Evolutionary conservation across 2,888 invertebrate genomes (phyloP), one percentile per base, ranked within the genome.

Genomic region (Euplagia quadripunctaria): DNA sequence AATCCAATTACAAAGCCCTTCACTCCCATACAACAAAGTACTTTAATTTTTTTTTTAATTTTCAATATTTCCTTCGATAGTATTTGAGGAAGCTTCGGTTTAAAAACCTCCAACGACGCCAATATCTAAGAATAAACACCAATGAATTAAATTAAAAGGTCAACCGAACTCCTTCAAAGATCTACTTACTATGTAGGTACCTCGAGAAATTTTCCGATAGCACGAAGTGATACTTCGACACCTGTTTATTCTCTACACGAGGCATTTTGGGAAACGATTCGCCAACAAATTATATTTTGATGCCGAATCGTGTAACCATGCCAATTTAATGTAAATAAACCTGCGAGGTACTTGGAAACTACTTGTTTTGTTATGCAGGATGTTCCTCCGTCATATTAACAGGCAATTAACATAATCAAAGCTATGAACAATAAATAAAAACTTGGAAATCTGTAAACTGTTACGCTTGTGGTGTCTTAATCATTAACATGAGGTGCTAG

Each of bases 401-500:
- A 9, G 17, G 64, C 42, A 17, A 43, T 43, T 43, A 42, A 42
- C 64, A 64, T 46, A 61, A 41, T 11, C 20, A 20, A 41, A 41
- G 51, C 6, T 52, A 20, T 49, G 8, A 43, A 52, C 8, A 55
- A 55, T 41, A 4, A 9, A 11, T 41, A 58, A 58, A 31, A 61
- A 31, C 31, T 31, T 31, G 7, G 20, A 14, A 1, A 61, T 61
- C 61, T 31, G 31, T 31, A 61, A 31, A 61, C 31, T 51, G 51
- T 66, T 43, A 63, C 61, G 42, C 16, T 8, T 49, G 42, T 70
- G 64, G 68, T 71, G 68, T 61, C 51, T 64, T 67, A 71, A 74
- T 74, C 52, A n/a, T 67, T 20, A 55, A 70, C n/a, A 64, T 49
- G n/a, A 64, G 63, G 64, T 72, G 17, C 68, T 73, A 74, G 63